Evolutionary conservation across 2,797 vertebrate species (phyloP).

Genomic region (Phataginus tricuspis): DNA sequence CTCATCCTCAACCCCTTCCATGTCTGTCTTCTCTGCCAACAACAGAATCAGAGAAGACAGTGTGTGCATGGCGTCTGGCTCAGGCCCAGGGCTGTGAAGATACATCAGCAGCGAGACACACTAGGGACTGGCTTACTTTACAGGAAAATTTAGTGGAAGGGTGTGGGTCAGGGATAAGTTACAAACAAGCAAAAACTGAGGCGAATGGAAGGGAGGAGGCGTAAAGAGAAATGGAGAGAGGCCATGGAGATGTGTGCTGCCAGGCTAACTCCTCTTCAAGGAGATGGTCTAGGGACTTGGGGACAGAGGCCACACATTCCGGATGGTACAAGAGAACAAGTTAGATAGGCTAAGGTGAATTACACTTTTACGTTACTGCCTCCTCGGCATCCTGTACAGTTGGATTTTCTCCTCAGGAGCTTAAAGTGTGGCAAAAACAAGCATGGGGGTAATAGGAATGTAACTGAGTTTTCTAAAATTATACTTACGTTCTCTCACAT

Average conservation of each 20-base stretch:
- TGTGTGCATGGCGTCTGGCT: fast-evolving
- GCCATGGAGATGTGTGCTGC: background rate
- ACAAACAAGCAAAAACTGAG: background rate
- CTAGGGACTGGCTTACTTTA: background rate
- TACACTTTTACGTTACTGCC: background rate
- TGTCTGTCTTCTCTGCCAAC: background rate
- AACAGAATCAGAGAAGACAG: background rate
- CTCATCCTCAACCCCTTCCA: background rate
- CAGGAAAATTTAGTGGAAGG: background rate
- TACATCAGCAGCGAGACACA: background rate
- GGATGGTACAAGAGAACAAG: too few species aligned
- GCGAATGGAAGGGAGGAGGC: background rate
- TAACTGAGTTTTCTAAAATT: background rate
- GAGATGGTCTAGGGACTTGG: background rate
- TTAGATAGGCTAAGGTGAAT: background rate
- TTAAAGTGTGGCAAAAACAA: background rate
- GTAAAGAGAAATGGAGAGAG: background rate
- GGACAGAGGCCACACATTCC: background rate
- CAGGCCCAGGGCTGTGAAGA: background rate
- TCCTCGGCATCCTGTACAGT: background rate
- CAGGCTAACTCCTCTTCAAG: background rate
- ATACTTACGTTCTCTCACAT: background rate
- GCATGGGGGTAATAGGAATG: background rate
- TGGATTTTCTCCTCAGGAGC: background rate
- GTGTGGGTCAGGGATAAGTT: background rate